Percentiles rank a stretch among this genome's conserved stretches.
These are phyloP conservation scores for Micromesistius poutassou DNA, from an alignment of 2,797 vertebrate genomes.

Conservation along the genomic window DNA sequence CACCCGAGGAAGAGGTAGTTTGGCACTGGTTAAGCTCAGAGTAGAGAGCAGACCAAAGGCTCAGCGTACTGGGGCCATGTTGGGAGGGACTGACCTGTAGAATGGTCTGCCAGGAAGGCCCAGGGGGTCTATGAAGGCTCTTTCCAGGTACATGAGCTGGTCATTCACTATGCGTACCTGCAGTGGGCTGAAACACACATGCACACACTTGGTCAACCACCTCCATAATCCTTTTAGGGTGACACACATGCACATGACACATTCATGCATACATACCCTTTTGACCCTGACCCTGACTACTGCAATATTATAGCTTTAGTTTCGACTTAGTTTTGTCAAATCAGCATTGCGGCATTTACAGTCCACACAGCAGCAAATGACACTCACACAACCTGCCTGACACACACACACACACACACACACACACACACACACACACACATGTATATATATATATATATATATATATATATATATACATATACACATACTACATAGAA, in stretches of 20 bases:
- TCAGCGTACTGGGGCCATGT: neutral
- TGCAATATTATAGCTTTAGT: too few relatives aligned
- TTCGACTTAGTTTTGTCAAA: too few relatives aligned
- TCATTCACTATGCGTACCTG: constrained; percentile 86
- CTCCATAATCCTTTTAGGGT: neutral
- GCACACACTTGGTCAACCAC: constrained; percentile 8
- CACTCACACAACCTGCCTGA: too few relatives aligned
- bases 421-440: too few relatives aligned
- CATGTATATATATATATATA: too few relatives aligned
- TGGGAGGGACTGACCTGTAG: constrained; percentile 80
- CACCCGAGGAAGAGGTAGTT: neutral
- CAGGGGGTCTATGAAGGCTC: constrained; percentile 90
- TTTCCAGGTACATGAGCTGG: constrained; percentile 92
- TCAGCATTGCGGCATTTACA: too few relatives aligned
- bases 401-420: too few relatives aligned
- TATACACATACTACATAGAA: neutral
- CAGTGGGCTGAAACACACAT: constrained; percentile 70
- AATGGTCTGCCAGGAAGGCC: constrained; percentile 89
- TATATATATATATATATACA: too few relatives aligned
- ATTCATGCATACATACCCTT: neutral
- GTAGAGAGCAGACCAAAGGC: neutral
- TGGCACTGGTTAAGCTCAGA: neutral
- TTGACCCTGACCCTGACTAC: neutral
- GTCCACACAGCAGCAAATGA: too few relatives aligned
- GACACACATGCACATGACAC: neutral